A percentile compares a stretch with the other conserved stretches of the same genome.
Conservation (phyloP, 2,888 invertebrate species). For the Cataglyphis albicans region DNA sequence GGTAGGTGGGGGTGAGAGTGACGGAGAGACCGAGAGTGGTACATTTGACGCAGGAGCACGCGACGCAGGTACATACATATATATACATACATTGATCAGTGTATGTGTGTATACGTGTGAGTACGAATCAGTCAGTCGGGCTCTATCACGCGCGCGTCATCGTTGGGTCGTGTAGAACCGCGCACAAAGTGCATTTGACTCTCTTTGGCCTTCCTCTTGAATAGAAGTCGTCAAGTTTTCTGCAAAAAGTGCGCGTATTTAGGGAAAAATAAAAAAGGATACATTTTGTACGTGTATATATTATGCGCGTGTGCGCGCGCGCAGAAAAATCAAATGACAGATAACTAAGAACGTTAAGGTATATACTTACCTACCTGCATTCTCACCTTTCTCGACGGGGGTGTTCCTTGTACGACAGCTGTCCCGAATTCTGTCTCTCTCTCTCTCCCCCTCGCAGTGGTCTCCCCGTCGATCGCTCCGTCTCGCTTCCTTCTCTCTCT, state of each 20-base stretch:
- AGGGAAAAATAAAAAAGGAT: background rate
- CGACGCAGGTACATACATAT: background rate
- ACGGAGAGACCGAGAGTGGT: background rate
- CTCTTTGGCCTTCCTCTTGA: background rate
- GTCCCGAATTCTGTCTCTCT: slow-evolving; percentile 1
- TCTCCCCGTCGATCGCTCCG: background rate
- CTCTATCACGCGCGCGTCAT: slow-evolving; percentile 46
- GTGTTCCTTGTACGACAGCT: slow-evolving; percentile 12
- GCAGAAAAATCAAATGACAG: background rate
- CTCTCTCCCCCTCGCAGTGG: background rate
- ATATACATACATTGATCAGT: background rate
- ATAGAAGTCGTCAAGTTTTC: background rate
- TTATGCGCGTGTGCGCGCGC: background rate
- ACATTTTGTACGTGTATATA: background rate
- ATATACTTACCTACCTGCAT: background rate
- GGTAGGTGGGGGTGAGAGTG: background rate
- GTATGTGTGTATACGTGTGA: background rate
- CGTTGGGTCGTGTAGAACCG: slow-evolving; percentile 10
- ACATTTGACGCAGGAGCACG: background rate
- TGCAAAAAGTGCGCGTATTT: background rate
- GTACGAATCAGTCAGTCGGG: slow-evolving; percentile 41
- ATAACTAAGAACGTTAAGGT: background rate
- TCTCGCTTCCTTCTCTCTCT: background rate
- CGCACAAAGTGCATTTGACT: slow-evolving; percentile 9
- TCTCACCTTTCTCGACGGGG: background rate